Base-by-base conservation (phyloP, 2,113 vertebrate species). In the Mesitornis unicolor region DNA sequence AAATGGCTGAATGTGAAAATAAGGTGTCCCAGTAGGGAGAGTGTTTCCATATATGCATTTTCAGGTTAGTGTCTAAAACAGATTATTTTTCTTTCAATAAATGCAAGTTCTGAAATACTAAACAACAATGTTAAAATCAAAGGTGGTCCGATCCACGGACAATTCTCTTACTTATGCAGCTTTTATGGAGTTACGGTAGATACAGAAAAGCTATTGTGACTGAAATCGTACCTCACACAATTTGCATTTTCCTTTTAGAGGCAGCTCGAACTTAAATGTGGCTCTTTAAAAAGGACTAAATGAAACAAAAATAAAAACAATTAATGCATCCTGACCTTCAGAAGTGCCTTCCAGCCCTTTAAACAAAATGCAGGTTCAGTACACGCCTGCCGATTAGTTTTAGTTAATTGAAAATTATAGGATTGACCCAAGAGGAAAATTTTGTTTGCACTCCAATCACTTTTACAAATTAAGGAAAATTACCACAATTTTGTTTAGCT, bases 371-470 rank as follows among this genome's bases (percentile, higher is more conserved):
- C 97, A 98, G 97, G 98, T 97, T 98, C 96, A 96, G 96, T 98
- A 96, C 93, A 96, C 78, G 96, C 97, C 95, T 98, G 97, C 84
- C 97, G 95, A 98, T 98, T 98, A 98, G 98, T 98, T 98, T 98
- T 98, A 98, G 98, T 98, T 98, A 98, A 98, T 98, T 98, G 98
- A 98, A 98, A 98, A 98, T 98, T 98, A 98, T 98, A 98, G 98
- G 98, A 98, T 98, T 98, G 98, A 98, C 98, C 98, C 98, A 98
- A 97, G 98, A 98, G 98, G 98, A 98, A 98, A 98, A 98, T 98
- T 98, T 98, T 98, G 98, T 98, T 98, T 98, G 98, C 98, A 98
- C 98, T 98, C 98, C 98, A 98, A 98, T 98, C 98, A 98, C 98
- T 98, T 98, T 98, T 98, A 98, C 98, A 98, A 98, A 98, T 98